A percentile compares a stretch with the other conserved stretches of the same genome.
These are phyloP conservation scores for Nannoperca obscura DNA, from an alignment of 2,797 vertebrate species.

Conservation along the genomic window DNA sequence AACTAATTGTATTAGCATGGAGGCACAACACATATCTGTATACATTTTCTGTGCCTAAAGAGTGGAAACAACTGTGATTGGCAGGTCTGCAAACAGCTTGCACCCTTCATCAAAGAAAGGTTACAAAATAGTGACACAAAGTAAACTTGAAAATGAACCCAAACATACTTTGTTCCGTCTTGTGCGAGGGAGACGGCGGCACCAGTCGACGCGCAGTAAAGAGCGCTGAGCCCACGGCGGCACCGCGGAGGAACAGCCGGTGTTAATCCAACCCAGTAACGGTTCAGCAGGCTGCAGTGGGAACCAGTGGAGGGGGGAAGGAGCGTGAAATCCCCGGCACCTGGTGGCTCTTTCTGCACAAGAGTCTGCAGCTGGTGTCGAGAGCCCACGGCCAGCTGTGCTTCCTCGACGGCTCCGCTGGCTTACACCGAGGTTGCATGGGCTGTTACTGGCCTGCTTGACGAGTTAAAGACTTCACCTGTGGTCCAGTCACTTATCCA, in stretches of 20 bases:
- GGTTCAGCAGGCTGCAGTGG: slow-evolving; percentile 69
- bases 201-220: slow-evolving; percentile 13
- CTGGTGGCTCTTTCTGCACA: slow-evolving; percentile 74
- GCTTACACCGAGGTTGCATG: slow-evolving; percentile 22
- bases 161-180: slow-evolving; percentile 17
- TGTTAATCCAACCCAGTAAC: slow-evolving; percentile 65
- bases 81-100: background rate
- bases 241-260: slow-evolving; percentile 68
- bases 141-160: slow-evolving; percentile 31
- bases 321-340: slow-evolving; percentile 77
- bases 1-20: no score
- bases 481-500: slow-evolving; percentile 7
- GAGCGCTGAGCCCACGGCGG: slow-evolving; percentile 27
- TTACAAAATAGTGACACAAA: background rate
- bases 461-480: slow-evolving; percentile 8
- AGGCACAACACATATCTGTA: no score
- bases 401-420: slow-evolving; percentile 32
- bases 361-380: slow-evolving; percentile 77
- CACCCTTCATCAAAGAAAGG: background rate
- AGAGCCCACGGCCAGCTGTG: slow-evolving; percentile 72
- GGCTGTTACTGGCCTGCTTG: background rate
- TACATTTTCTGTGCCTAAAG: background rate
- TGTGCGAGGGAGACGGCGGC: slow-evolving; percentile 18
- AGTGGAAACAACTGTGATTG: background rate
- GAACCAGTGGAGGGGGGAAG: slow-evolving; percentile 69